Percentiles rank a stretch among this genome's conserved stretches.
These are phyloP conservation scores for Toxotes chatareus DNA, from an alignment of 2,113 vertebrate genomes.

Conservation along the genomic window DNA sequence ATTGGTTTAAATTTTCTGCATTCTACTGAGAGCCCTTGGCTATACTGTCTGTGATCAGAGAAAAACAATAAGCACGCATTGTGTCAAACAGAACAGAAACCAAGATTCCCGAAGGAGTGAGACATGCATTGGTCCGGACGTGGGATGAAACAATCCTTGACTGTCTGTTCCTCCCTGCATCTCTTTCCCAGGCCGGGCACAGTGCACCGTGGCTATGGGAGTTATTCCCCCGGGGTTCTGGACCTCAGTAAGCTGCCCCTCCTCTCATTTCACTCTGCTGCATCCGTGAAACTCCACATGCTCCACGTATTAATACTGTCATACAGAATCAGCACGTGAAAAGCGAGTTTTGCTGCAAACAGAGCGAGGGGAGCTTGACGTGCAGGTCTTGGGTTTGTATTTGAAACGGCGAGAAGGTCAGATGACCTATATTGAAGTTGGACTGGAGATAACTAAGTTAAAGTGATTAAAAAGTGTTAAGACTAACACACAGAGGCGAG, in stretches of 20 bases:
- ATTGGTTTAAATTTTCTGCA: neutral
- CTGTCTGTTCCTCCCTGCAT: constrained; percentile 20
- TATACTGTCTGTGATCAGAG: neutral
- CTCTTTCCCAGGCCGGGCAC: constrained; percentile 16
- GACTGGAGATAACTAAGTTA: constrained; percentile 5
- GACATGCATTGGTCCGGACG: constrained; percentile 9
- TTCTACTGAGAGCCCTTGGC: neutral
- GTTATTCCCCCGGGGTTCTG: constrained; percentile 50
- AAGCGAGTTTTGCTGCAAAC: constrained; percentile 5
- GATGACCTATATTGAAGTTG: constrained; percentile 15
- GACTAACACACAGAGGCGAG: neutral
- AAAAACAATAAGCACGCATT: constrained; percentile 1
- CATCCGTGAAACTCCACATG: constrained; percentile 46
- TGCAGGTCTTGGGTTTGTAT: neutral
- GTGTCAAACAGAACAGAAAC: neutral
- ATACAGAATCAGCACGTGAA: constrained; percentile 43
- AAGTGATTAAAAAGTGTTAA: constrained; percentile 4
- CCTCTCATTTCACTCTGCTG: constrained; percentile 37
- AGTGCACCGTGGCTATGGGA: constrained; percentile 37
- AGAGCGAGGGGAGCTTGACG: neutral
- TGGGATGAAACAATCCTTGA: constrained; percentile 32
- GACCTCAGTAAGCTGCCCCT: constrained; percentile 49
- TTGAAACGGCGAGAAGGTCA: constrained; percentile 21
- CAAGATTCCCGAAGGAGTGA: neutral
- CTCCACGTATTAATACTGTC: constrained; percentile 32